Conservation (phyloP, 2,888 invertebrate species). For the Chymomyza fuscimana region DNA sequence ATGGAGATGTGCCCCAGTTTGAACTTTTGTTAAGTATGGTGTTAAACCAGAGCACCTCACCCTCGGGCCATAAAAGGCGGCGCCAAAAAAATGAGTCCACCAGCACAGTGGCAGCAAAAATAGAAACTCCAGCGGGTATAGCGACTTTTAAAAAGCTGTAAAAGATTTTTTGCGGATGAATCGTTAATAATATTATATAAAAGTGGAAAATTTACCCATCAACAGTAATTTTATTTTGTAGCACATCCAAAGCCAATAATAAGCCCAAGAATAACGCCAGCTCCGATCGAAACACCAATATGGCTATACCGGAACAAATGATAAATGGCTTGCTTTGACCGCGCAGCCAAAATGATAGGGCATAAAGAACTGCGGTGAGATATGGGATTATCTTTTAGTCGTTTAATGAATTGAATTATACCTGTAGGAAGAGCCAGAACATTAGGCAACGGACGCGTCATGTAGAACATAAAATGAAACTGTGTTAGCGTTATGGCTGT, state of each 20-base stretch:
- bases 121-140: conserved; percentile 85
- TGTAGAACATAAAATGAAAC: conserved; percentile 98
- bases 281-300: conserved; percentile 94
- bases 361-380: conserved; percentile 87
- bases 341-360: conserved; percentile 91
- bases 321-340: conserved; percentile 88
- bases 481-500: conserved; percentile 92
- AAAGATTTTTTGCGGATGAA: conserved; percentile 23
- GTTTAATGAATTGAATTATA: conserved; percentile 79
- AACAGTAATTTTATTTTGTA: conserved; percentile 85
- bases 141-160: conserved; percentile 86
- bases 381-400: not conserved
- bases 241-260: conserved; percentile 89
- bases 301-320: conserved; percentile 90
- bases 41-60: conserved; percentile 98
- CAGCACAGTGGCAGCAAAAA: conserved; percentile 86
- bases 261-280: conserved; percentile 92
- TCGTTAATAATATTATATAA: too few relatives aligned
- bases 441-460: conserved; percentile 96
- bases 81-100: conserved; percentile 97
- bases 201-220: conserved; percentile 81
- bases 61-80: conserved; percentile 96
- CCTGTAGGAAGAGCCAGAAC: conserved; percentile 95
- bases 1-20: conserved; percentile 97
- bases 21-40: conserved; percentile 95